Percentiles rank a stretch among this genome's conserved stretches.
Evolutionary conservation across 2,888 invertebrate genomes (phyloP).

Genomic region (Drosophila tanythrix): DNA sequence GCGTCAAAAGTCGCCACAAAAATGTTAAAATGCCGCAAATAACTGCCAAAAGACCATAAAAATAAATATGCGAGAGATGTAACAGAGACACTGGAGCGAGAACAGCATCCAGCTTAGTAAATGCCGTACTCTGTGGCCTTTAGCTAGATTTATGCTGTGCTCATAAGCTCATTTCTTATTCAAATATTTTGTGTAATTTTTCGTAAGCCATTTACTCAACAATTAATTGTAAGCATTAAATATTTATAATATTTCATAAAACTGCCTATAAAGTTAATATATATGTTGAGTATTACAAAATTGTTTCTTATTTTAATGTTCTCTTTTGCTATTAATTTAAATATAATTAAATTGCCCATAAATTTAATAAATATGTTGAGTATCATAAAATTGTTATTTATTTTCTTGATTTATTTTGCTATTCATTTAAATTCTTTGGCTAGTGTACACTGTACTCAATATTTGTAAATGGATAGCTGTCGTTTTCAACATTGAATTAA

Average conservation of each 20-base stretch:
- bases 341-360: neutral
- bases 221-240: constrained; percentile 1
- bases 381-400: neutral
- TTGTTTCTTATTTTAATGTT: neutral
- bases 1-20: constrained; percentile 60
- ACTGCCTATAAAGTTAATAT: neutral
- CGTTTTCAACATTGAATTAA: neutral
- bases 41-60: constrained; percentile 54
- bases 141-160: constrained; percentile 9
- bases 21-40: constrained; percentile 61
- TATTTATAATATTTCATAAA: constrained; percentile 1
- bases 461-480: neutral
- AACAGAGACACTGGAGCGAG: constrained; percentile 1
- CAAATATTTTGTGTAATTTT: neutral
- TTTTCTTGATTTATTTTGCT: neutral
- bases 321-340: neutral
- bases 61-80: constrained; percentile 56
- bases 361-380: neutral
- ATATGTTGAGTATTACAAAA: neutral
- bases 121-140: constrained; percentile 37
- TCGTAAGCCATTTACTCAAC: neutral
- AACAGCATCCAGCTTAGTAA: constrained; percentile 27
- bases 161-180: constrained; percentile 7
- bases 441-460: no score
- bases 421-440: neutral